Evolutionary conservation across 2,113 vertebrate genomes (phyloP), one percentile per base, ranked within the genome.

Genomic region (Microtus oregoni): DNA sequence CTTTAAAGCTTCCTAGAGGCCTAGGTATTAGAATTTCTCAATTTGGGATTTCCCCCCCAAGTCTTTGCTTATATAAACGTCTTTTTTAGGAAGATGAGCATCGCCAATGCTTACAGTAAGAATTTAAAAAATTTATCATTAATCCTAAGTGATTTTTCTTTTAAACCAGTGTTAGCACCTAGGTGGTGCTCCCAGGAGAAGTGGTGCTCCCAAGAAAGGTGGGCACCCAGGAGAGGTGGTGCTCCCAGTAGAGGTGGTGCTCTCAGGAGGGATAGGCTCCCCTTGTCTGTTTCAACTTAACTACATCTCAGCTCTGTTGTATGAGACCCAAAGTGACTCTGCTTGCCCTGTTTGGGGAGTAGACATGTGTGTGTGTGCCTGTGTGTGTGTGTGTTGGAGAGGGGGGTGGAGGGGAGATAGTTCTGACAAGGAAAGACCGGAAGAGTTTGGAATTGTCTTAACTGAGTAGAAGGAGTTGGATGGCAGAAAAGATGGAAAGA

Each of bases 401-500:
- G 14, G 14, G 15, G 55, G 15, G 15, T 55, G 17, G 55, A 13
- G 58, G 58, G 15, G 19, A 7, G 19, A 19, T 8, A 72, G 38
- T 63, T 15, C 30, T 65, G 20, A 52, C 70, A 32, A 94, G 26
- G n/a, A 94, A 73, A 28, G 77, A 22, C 5, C 61, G 82, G 30
- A 76, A 76, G 67, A 79, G 72, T 32, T 26, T 76, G 76, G 19
- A 47, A 14, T 63, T 83, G 24, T 70, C 35, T 52, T 17, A 61
- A 7, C 41, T 47, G 50, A 68, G 90, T 41, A 79, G 77, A 93
- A 65, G 44, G 35, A 8, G 0, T 61, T 95, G 82, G 47, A 10
- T 73, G n/a, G 44, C 77, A 89, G 73, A 91, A 44, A 93, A 90
- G 58, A 67, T 41, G 22, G 72, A 73, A 93, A 11, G 75, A 94